These are phyloP conservation scores for Drosophila parabipectinata DNA, from an alignment of 1,140 invertebrate genomes.

Conservation along the genomic window DNA sequence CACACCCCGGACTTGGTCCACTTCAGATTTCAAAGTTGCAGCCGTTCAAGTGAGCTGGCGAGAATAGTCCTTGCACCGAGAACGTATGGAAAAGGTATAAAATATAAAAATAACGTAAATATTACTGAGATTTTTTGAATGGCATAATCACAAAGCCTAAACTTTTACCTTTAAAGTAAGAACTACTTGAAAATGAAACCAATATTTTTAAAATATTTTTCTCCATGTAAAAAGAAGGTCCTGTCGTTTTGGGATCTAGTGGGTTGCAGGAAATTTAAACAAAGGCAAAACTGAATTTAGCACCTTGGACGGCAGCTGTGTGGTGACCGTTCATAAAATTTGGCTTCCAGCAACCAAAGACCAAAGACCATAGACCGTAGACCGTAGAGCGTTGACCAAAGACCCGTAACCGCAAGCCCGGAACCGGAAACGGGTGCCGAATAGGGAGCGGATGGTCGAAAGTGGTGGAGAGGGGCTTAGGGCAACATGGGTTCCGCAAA, in stretches of 20 bases:
- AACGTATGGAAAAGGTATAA: background rate
- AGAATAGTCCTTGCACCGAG: slow-evolving; percentile 34
- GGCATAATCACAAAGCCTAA: background rate
- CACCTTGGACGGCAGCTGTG: slow-evolving; percentile 34
- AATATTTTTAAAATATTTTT: background rate
- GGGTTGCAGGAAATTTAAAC: slow-evolving; percentile 43
- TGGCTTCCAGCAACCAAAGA: slow-evolving; percentile 27
- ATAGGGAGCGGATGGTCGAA: background rate
- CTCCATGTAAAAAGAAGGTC: background rate
- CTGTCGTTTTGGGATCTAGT: background rate
- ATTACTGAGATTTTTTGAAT: background rate
- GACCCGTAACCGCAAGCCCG: slow-evolving; percentile 43
- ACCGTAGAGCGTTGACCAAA: slow-evolving; percentile 8
- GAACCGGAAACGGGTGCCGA: slow-evolving; percentile 19
- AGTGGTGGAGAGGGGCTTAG: background rate
- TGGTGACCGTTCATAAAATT: slow-evolving; percentile 47
- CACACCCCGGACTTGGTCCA: slow-evolving; percentile 42
- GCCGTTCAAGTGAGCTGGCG: slow-evolving; percentile 50
- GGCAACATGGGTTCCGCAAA: slow-evolving; percentile 27
- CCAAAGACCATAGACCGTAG: background rate
- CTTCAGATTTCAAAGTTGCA: slow-evolving; percentile 55
- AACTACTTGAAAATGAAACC: background rate
- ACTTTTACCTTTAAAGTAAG: background rate
- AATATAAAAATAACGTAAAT: background rate
- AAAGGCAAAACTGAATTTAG: slow-evolving; percentile 43